Percentiles rank a stretch among this genome's conserved stretches.
These are phyloP conservation scores for Apotomis betuletana DNA, from an alignment of 2,888 invertebrate species.

Conservation along the genomic window DNA sequence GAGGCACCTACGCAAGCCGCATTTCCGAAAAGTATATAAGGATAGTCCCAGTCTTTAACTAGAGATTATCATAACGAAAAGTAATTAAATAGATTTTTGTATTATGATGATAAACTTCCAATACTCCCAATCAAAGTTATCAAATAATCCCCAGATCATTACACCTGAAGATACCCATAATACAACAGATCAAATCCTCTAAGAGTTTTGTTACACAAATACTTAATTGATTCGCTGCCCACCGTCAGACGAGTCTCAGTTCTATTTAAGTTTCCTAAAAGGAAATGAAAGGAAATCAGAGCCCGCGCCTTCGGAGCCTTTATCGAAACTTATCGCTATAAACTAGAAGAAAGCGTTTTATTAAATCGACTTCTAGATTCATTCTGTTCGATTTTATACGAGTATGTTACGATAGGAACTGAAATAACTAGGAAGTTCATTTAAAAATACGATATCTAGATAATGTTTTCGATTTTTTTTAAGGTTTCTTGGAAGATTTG, in stretches of 20 bases:
- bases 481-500: too few species aligned
- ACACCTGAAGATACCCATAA: constrained; percentile 12
- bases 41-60: too few species aligned
- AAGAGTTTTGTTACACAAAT: constrained; percentile 78
- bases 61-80: too few species aligned
- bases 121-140: not conserved
- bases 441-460: too few species aligned
- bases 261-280: constrained; percentile 83
- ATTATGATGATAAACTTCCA: too few species aligned
- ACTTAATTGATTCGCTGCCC: constrained; percentile 80
- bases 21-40: too few species aligned
- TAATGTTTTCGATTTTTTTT: too few species aligned
- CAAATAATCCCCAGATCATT: not conserved
- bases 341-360: constrained; percentile 66
- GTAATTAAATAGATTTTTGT: too few species aligned
- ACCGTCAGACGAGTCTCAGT: constrained; percentile 80
- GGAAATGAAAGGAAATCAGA: constrained; percentile 83
- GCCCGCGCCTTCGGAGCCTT: constrained; percentile 72
- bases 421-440: not conserved
- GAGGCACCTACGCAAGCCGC: too few species aligned
- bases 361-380: constrained; percentile 66
- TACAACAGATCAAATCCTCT: constrained; percentile 64
- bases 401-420: not conserved
- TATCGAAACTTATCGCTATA: constrained; percentile 78
- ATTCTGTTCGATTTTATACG: constrained; percentile 8